Percentiles rank a stretch among this genome's conserved stretches.
These are phyloP conservation scores for Syrmaticus mikado DNA, from an alignment of 2,113 vertebrate genomes.

Conservation along the genomic window DNA sequence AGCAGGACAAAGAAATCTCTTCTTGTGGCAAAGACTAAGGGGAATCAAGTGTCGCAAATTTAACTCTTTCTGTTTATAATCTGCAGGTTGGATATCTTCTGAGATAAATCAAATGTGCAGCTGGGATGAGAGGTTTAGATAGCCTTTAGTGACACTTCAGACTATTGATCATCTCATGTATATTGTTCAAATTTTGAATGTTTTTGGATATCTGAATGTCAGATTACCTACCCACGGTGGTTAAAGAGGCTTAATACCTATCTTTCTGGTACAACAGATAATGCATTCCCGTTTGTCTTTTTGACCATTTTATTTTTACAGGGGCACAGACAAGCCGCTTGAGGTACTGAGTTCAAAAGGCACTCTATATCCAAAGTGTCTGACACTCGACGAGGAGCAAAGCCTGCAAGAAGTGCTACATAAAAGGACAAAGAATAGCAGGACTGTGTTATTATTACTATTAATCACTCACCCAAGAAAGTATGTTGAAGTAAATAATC, in stretches of 20 bases:
- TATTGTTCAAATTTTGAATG: background rate
- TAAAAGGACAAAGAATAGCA: background rate
- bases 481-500: background rate
- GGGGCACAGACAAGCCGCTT: background rate
- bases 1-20: background rate
- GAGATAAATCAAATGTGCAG: background rate
- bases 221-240: background rate
- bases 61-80: background rate
- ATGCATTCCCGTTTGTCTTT: background rate
- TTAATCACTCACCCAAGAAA: background rate
- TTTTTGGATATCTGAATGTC: background rate
- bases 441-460: background rate
- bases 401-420: background rate
- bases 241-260: background rate
- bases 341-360: slow-evolving; percentile 14
- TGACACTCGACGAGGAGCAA: background rate
- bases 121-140: background rate
- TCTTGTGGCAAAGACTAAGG: background rate
- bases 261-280: background rate
- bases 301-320: slow-evolving; percentile 1
- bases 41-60: background rate
- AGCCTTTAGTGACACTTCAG: background rate
- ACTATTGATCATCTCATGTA: background rate
- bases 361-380: background rate
- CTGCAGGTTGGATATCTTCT: background rate